phyloP scores from a whole-genome alignment of 2,113 vertebrate genomes.

The Cyprinodon tularosa region DNA sequence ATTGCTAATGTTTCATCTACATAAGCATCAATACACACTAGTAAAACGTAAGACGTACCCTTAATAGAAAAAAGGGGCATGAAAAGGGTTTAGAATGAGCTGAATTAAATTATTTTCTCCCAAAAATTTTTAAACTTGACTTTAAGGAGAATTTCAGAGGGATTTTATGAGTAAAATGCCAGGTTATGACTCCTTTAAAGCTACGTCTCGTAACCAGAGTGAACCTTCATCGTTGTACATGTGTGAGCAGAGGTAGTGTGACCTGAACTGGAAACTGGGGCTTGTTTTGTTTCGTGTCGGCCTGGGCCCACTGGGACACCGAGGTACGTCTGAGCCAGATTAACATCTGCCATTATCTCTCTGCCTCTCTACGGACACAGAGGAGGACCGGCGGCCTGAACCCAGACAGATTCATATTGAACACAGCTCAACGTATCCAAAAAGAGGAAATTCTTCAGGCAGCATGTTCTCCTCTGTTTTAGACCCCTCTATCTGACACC shows the following conservation, averaged over 20 bases:
- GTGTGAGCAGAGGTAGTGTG: slow-evolving; percentile 16
- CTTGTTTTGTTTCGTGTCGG: slow-evolving; percentile 29
- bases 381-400: slow-evolving; percentile 31
- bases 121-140: too few relatives aligned
- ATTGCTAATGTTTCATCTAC: too few relatives aligned
- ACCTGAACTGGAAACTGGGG: slow-evolving; percentile 23
- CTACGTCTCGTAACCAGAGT: too few relatives aligned
- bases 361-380: slow-evolving; percentile 30
- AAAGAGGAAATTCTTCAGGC: neutral
- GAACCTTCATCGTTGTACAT: neutral
- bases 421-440: neutral
- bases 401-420: slow-evolving; percentile 13
- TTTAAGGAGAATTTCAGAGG: too few relatives aligned
- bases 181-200: too few relatives aligned
- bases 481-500: neutral
- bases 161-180: too few relatives aligned
- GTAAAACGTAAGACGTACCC: too few relatives aligned
- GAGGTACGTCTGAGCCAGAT: slow-evolving; percentile 51
- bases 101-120: too few relatives aligned
- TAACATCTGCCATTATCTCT: slow-evolving; percentile 57
- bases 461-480: neutral
- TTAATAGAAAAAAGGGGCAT: too few relatives aligned
- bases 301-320: slow-evolving; percentile 19
- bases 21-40: too few relatives aligned
- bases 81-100: too few relatives aligned